phyloP scores from a whole-genome alignment of 2,888 invertebrate genomes.

The Andrena marginata region DNA sequence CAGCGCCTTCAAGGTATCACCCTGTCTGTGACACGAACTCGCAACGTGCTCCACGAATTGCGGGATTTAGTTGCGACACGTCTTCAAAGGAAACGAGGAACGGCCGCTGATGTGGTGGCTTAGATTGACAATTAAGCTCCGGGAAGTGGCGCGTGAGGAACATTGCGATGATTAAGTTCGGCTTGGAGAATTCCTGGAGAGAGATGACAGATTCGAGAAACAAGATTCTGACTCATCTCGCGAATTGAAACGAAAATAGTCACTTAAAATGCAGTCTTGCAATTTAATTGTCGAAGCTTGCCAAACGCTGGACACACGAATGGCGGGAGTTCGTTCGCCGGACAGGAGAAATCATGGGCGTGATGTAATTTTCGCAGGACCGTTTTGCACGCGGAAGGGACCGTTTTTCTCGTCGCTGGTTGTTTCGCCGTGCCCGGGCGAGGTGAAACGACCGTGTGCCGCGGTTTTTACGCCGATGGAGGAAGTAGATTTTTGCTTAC shows the following conservation, averaged over 20 bases:
- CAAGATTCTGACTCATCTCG: no score
- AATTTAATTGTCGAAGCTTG: not conserved
- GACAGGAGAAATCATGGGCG: slow-evolving; percentile 27
- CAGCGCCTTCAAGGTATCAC: slow-evolving; percentile 8
- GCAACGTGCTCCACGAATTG: slow-evolving; percentile 19
- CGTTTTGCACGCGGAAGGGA: slow-evolving; percentile 32
- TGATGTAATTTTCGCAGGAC: slow-evolving; percentile 21
- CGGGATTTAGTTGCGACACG: slow-evolving; percentile 26
- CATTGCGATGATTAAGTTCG: not conserved
- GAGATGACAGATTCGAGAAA: not conserved
- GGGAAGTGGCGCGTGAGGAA: not conserved
- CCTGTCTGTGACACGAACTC: not conserved
- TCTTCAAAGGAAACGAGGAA: slow-evolving; percentile 16
- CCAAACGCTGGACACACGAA: not conserved
- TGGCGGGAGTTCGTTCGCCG: not conserved
- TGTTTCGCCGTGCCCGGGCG: slow-evolving; percentile 17
- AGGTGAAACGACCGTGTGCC: not conserved
- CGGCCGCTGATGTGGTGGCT: slow-evolving; percentile 13
- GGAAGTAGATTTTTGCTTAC: slow-evolving; percentile 33
- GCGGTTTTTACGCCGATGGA: not conserved
- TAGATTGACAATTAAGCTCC: slow-evolving; percentile 5
- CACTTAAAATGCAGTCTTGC: not conserved
- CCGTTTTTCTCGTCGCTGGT: slow-evolving; percentile 24
- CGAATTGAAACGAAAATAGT: no score
- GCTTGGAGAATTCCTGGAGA: not conserved